Evolutionary conservation across 2,797 vertebrate species (phyloP), one percentile per base, ranked within the genome.

Genomic region (Columba guinea): DNA sequence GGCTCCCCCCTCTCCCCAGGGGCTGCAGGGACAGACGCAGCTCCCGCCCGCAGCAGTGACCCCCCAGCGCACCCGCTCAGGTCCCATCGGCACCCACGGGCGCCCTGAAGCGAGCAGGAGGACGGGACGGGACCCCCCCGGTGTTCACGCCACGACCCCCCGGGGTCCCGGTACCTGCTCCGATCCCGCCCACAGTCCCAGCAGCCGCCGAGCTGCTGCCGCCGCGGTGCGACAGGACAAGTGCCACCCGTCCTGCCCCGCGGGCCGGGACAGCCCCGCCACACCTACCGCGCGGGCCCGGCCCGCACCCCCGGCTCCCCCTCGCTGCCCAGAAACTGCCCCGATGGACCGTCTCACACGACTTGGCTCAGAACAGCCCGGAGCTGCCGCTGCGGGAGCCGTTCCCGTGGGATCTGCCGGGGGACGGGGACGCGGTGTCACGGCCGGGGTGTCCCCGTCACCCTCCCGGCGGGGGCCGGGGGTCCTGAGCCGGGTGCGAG

Each of bases 311-410:
- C 46, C 44, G 44, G n/a, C 30, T 30, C 7, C 64, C 60, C 11
- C 23, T 3, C 17, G 41, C 41, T 44, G 44, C 44, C 44, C 44
- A 18, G 19, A 46, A 46, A 20, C 44, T 10, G 44, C 88, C 69
- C 56, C 3, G 2, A 0, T n/a, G 44, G 3, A 5, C 22, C 6
- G 8, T 6, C 74, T 8, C 11, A 2, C 0, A 2, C 3, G 2
- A 27, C 27, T 23, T 0, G 15, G 3, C 1, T 60, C 55, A 2
- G 4, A 41, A 21, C 52, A 3, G 8, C 1, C 23, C 15, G 1
- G n/a, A 49, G 87, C 63, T 5, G 84, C 69, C 13, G 70, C 71
- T 0, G 32, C 55, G 0, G 74, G 74, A 78, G 58, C 69, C 10
- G 7, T 2, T 55, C 62, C 86, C 39, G 2, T 11, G 83, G 67